These are phyloP conservation scores for Anguilla anguilla DNA, from an alignment of 2,797 vertebrate genomes.

Conservation along the genomic window DNA sequence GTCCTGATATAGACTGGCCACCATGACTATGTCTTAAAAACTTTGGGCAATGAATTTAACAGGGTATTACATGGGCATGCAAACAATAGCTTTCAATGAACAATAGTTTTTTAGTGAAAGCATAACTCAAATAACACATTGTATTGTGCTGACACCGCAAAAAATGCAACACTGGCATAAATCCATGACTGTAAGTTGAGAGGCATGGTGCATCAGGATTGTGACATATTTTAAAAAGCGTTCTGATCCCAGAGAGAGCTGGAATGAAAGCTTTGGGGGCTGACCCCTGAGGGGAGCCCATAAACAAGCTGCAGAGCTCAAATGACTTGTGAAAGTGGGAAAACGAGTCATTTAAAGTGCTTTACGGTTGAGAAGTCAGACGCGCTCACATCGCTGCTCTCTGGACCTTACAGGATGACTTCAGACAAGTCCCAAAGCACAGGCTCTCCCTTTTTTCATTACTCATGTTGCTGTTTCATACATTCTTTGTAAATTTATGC, in stretches of 20 bases:
- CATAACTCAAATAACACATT: neutral
- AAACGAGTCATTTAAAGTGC: slow-evolving; percentile 1
- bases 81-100: neutral
- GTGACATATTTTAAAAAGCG: neutral
- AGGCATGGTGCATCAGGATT: neutral
- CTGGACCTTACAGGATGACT: slow-evolving; percentile 11
- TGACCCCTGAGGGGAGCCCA: neutral
- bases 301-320: slow-evolving; percentile 6
- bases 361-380: neutral
- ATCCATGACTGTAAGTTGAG: neutral
- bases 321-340: slow-evolving; percentile 36
- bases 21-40: neutral
- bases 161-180: neutral
- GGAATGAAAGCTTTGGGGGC: slow-evolving; percentile 41
- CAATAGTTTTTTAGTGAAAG: neutral
- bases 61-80: neutral
- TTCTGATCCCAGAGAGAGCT: slow-evolving; percentile 40
- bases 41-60: neutral
- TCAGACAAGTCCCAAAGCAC: slow-evolving; percentile 3
- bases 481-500: neutral
- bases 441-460: neutral
- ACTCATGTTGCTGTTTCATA: neutral
- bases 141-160: neutral
- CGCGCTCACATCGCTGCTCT: neutral
- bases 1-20: neutral